Conservation (phyloP, 2,888 invertebrate genomes). For the Drosophila fungiperda region DNA sequence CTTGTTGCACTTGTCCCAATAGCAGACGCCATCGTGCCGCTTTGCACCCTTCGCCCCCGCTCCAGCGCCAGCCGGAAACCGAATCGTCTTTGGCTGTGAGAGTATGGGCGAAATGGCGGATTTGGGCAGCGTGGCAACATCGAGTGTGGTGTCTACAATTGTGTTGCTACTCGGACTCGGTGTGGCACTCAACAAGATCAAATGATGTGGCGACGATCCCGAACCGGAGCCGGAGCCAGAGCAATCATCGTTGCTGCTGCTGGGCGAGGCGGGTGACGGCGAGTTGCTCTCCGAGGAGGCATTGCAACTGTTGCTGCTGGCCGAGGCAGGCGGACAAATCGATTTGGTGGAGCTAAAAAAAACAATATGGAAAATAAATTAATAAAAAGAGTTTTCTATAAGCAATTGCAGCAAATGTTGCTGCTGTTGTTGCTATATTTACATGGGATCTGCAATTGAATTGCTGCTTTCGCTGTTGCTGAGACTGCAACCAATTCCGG, state of each 20-base stretch:
- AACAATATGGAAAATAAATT: neutral
- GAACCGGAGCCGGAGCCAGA: conserved; percentile 24
- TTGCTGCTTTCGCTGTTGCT: conserved; percentile 81
- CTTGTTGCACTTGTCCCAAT: conserved; percentile 93
- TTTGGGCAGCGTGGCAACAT: conserved; percentile 70
- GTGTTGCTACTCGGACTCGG: conserved; percentile 61
- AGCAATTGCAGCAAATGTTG: conserved; percentile 2
- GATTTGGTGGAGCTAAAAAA: conserved; percentile 58
- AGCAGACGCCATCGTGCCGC: conserved; percentile 87
- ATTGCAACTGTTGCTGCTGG: conserved; percentile 80
- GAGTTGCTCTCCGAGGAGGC: conserved; percentile 86
- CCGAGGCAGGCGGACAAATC: conserved; percentile 73
- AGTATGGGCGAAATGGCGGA: conserved; percentile 90
- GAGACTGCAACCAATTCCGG: conserved; percentile 82
- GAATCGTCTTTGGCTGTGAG: conserved; percentile 92
- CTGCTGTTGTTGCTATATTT: conserved; percentile 39
- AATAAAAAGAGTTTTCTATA: neutral
- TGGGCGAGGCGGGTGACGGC: conserved; percentile 83
- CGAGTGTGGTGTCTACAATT: conserved; percentile 84
- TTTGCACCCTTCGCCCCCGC: conserved; percentile 84
- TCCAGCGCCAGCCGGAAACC: conserved; percentile 89
- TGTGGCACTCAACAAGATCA: conserved; percentile 79
- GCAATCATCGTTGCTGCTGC: conserved; percentile 40
- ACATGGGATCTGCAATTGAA: conserved; percentile 75
- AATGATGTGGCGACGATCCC: conserved; percentile 65